Conservation (phyloP, 2,888 invertebrate genomes). For the Dilophus febrilis region DNA sequence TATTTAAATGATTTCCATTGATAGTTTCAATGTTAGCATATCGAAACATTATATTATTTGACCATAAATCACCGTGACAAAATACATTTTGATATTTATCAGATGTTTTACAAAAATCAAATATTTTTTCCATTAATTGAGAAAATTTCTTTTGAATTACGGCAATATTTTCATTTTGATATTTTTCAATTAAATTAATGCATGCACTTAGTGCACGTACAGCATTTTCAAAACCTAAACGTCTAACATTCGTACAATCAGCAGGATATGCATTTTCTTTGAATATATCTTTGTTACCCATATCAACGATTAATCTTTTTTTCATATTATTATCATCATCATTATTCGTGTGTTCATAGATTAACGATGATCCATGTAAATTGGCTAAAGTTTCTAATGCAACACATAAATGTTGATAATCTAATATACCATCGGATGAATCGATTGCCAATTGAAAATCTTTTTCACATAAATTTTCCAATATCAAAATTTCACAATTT, state of each 20-base stretch:
- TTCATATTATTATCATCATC: too few relatives aligned
- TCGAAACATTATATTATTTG: constrained; percentile 15
- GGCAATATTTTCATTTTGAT: constrained; percentile 16
- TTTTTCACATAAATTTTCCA: constrained; percentile 25
- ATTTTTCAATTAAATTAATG: constrained; percentile 18
- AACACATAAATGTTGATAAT: constrained; percentile 17
- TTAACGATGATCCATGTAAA: constrained; percentile 25
- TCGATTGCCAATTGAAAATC: constrained; percentile 15
- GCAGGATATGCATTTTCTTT: constrained; percentile 27
- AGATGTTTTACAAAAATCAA: constrained; percentile 18
- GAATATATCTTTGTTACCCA: constrained; percentile 19
- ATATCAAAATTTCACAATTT: constrained; percentile 19
- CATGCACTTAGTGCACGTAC: constrained; percentile 22
- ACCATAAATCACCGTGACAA: constrained; percentile 20
- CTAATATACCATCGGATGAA: constrained; percentile 13
- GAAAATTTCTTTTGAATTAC: constrained; percentile 17
- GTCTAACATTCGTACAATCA: constrained; percentile 16
- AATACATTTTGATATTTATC: constrained; percentile 28
- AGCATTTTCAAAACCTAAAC: constrained; percentile 18
- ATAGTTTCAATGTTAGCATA: constrained; percentile 11
- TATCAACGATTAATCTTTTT: constrained; percentile 13
- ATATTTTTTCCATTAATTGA: constrained; percentile 13
- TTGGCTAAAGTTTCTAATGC: constrained; percentile 21
- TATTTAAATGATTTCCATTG: too few relatives aligned
- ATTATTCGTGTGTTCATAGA: constrained; percentile 20